These are phyloP conservation scores for Herpetotheres cachinnans DNA, from an alignment of 2,113 vertebrate genomes.

Conservation along the genomic window DNA sequence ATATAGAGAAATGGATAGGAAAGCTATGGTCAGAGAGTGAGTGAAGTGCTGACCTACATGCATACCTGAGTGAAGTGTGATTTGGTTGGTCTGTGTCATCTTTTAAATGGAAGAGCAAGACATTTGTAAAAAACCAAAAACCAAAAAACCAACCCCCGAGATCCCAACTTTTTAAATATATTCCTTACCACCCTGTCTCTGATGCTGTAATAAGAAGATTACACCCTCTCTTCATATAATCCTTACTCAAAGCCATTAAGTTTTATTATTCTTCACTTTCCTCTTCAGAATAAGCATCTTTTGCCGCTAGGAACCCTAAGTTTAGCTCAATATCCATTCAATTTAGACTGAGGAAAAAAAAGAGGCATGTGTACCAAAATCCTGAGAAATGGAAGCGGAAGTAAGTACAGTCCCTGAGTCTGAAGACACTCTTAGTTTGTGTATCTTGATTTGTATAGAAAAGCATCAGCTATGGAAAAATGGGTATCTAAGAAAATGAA, in stretches of 20 bases:
- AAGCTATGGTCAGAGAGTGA: neutral
- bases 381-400: neutral
- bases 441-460: neutral
- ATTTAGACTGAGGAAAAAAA: neutral
- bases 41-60: neutral
- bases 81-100: neutral
- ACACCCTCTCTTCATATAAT: neutral
- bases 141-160: neutral
- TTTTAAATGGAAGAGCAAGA: neutral
- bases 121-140: neutral
- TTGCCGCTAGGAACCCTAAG: neutral
- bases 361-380: neutral
- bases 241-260: neutral
- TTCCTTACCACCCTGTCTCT: neutral
- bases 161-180: neutral
- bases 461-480: neutral
- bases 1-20: neutral
- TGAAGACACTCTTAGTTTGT: neutral
- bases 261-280: neutral
- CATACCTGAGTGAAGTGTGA: neutral
- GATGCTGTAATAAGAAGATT: neutral
- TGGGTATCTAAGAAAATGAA: neutral
- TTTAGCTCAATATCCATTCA: neutral
- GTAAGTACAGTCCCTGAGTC: neutral
- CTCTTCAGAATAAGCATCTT: neutral